These are phyloP conservation scores for Nylanderia fulva DNA, from an alignment of 1,140 invertebrate genomes.

Conservation along the genomic window DNA sequence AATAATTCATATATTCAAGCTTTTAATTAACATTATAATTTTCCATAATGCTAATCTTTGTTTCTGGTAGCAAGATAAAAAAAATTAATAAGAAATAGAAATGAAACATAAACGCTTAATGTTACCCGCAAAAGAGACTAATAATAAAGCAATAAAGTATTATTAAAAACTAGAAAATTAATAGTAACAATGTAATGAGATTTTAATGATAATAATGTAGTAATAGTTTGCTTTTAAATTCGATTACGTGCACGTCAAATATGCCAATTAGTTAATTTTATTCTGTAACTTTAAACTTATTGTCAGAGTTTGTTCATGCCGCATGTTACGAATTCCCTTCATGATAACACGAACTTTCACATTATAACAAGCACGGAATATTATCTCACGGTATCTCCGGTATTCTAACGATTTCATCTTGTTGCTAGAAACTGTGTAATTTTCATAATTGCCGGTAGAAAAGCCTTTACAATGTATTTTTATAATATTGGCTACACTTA, in stretches of 20 bases:
- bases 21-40: neutral
- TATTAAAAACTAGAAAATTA: neutral
- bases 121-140: neutral
- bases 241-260: neutral
- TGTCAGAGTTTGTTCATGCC: conserved; percentile 31
- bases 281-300: conserved; percentile 45
- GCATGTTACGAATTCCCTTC: conserved; percentile 37
- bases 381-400: conserved; percentile 33
- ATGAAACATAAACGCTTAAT: neutral
- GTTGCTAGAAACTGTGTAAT: conserved; percentile 20
- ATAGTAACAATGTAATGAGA: neutral
- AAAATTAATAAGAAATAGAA: neutral
- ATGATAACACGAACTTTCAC: conserved; percentile 48
- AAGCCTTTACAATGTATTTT: neutral
- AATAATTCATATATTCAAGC: neutral
- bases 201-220: neutral
- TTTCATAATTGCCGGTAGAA: conserved; percentile 32
- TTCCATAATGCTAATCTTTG: neutral
- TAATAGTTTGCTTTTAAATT: neutral
- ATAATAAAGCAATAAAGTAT: neutral
- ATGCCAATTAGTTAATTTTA: conserved; percentile 14
- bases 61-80: neutral
- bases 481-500: neutral
- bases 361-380: conserved; percentile 50
- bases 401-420: conserved; percentile 41